Conservation (phyloP, 2,113 vertebrate genomes). For the Hippocampus abdominalis region DNA sequence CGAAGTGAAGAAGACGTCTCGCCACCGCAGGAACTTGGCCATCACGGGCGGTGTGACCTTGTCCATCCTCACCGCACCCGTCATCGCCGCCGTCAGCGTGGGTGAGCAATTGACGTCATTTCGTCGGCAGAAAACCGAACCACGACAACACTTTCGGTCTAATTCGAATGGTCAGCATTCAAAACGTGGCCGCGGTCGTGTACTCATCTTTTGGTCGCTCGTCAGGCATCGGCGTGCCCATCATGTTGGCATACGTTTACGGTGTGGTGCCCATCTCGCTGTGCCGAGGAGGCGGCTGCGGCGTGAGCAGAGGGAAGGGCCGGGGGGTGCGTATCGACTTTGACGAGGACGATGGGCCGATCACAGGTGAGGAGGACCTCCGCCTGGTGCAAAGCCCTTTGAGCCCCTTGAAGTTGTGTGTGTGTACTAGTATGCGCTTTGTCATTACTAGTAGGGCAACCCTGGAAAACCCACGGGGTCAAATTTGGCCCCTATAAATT, state of each 20-base stretch:
- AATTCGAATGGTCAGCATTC: too few species aligned
- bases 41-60: constrained; percentile 95
- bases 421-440: too few species aligned
- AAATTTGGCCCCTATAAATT: too few species aligned
- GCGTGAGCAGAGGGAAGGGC: constrained; percentile 92
- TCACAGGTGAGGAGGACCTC: constrained; percentile 80
- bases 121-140: neutral
- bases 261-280: constrained; percentile 96
- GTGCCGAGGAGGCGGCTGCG: constrained; percentile 93
- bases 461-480: too few species aligned
- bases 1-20: constrained; percentile 90
- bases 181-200: too few species aligned
- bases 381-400: too few species aligned
- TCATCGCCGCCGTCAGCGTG: constrained; percentile 96
- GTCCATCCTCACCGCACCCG: constrained; percentile 92
- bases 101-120: constrained; percentile 70
- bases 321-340: constrained; percentile 96
- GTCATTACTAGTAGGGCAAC: too few species aligned
- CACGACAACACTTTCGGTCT: too few species aligned
- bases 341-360: constrained; percentile 94
- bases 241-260: constrained; percentile 98
- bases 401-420: too few species aligned
- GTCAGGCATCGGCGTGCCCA: constrained; percentile 94
- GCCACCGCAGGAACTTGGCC: constrained; percentile 93
- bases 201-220: neutral